These are phyloP conservation scores for Morphnarchus princeps DNA, from an alignment of 2,113 vertebrate genomes.

Conservation along the genomic window DNA sequence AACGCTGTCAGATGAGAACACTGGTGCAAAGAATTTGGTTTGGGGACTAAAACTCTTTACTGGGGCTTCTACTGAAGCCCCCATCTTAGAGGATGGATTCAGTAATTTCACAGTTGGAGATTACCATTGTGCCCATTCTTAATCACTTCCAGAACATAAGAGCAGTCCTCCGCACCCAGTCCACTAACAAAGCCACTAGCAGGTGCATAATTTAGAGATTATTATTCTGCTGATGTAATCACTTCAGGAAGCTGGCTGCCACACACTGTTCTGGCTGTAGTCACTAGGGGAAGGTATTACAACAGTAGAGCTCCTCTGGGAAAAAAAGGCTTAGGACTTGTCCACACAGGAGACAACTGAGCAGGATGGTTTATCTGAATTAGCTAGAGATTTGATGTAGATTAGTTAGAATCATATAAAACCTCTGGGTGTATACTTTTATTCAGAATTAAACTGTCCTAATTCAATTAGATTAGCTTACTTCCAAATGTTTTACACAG, in stretches of 20 bases:
- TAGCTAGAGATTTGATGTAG: not conserved
- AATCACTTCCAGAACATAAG: not conserved
- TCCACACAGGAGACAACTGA: not conserved
- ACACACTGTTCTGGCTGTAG: not conserved
- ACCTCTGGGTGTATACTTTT: not conserved
- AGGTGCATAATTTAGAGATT: not conserved
- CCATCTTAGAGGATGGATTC: not conserved
- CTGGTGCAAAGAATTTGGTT: not conserved
- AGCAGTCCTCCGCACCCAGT: not conserved
- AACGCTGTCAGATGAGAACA: not conserved
- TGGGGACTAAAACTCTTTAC: not conserved
- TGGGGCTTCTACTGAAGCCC: not conserved
- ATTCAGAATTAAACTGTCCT: not conserved
- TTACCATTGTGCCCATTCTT: not conserved
- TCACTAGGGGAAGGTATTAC: not conserved
- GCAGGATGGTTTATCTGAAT: not conserved
- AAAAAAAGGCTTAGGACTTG: not conserved
- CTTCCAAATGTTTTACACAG: not conserved
- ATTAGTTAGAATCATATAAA: not conserved
- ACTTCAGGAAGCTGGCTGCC: not conserved
- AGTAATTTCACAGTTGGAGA: not conserved
- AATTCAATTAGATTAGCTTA: not conserved
- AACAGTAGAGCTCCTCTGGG: not conserved
- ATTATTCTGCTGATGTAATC: not conserved
- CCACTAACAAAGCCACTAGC: not conserved